Conservation (phyloP, 2,797 vertebrate genomes). For the Acanthopagrus latus region DNA sequence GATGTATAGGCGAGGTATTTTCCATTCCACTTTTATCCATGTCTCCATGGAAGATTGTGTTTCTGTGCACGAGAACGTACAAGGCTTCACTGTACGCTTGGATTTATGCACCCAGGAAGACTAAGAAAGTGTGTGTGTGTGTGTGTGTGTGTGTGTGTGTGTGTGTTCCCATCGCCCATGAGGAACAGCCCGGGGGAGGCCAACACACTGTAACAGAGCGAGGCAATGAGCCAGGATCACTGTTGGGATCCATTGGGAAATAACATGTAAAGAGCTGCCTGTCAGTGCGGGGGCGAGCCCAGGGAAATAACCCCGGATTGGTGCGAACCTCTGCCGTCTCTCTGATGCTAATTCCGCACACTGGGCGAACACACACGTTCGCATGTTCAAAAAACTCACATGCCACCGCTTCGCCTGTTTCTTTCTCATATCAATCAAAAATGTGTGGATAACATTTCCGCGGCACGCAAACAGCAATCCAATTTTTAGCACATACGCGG, state of each 20-base stretch:
- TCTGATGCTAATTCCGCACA: slow-evolving; percentile 64
- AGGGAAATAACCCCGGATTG: slow-evolving; percentile 71
- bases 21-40: slow-evolving; percentile 16
- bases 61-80: neutral
- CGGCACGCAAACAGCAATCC: slow-evolving; percentile 11
- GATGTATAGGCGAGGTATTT: slow-evolving; percentile 15
- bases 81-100: neutral
- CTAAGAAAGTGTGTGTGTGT: slow-evolving; percentile 26
- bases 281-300: slow-evolving; percentile 60
- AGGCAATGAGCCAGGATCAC: slow-evolving; percentile 74
- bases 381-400: slow-evolving; percentile 36
- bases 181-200: slow-evolving; percentile 55
- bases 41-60: slow-evolving; percentile 2
- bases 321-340: slow-evolving; percentile 45
- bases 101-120: slow-evolving; percentile 32
- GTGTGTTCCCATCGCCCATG: slow-evolving; percentile 40
- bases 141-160: slow-evolving; percentile 23
- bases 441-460: slow-evolving; percentile 5
- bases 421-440: slow-evolving; percentile 16
- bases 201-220: slow-evolving; percentile 56
- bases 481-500: neutral
- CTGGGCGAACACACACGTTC: slow-evolving; percentile 28
- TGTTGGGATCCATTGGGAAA: slow-evolving; percentile 73
- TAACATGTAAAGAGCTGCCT: slow-evolving; percentile 74
- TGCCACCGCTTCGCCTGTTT: slow-evolving; percentile 12